A percentile compares a stretch with the other conserved stretches of the same genome.
Conservation (phyloP, 1,140 invertebrate species). For the Heliconius hewitsoni region DNA sequence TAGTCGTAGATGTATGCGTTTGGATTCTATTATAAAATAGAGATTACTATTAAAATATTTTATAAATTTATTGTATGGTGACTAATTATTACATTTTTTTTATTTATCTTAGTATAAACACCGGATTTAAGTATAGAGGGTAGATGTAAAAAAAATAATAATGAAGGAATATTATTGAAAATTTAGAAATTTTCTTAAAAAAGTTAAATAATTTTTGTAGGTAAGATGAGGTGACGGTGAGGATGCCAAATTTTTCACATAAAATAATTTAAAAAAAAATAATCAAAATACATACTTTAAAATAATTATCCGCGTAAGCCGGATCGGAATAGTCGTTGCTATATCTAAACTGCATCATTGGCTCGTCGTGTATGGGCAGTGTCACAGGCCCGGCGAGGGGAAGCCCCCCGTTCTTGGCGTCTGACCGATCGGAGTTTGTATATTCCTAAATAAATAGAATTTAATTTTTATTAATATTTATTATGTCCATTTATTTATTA, state of each 20-base stretch:
- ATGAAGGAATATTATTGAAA: too few species aligned
- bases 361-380: slow-evolving; percentile 85
- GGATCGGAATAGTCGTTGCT: slow-evolving; percentile 94
- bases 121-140: too few species aligned
- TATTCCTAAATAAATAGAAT: slow-evolving; percentile 69
- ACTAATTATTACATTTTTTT: not conserved
- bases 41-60: not conserved
- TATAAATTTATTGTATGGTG: not conserved
- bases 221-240: too few species aligned
- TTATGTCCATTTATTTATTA: too few species aligned
- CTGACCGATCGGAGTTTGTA: slow-evolving; percentile 71
- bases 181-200: too few species aligned
- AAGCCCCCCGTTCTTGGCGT: slow-evolving; percentile 60
- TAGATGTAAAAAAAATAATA: too few species aligned
- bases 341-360: slow-evolving; percentile 86
- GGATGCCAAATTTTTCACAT: too few species aligned
- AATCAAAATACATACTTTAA: slow-evolving; percentile 54
- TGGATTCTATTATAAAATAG: slow-evolving; percentile 47
- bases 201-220: too few species aligned
- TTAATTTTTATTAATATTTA: not conserved
- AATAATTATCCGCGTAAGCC: slow-evolving; percentile 86
- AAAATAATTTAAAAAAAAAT: not conserved
- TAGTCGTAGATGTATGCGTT: slow-evolving; percentile 71
- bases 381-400: slow-evolving; percentile 73
- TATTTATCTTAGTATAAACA: too few species aligned